Base-by-base conservation (phyloP, 2,113 vertebrate genomes). In the Tretioscincus oriximinensis region DNA sequence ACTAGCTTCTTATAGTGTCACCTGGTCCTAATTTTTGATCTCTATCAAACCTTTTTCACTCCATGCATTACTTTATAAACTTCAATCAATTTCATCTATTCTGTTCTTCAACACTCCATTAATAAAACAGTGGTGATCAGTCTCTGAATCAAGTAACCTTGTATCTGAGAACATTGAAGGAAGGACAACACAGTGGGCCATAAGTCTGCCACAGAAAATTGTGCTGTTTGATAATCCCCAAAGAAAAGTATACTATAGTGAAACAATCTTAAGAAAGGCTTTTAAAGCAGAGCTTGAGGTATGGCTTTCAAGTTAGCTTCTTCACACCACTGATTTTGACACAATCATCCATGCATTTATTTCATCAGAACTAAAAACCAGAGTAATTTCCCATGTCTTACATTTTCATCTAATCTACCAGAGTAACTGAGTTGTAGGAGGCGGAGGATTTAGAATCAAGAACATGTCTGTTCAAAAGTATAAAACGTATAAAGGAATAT, bases 291-390 rank as follows among this genome's bases (percentile, higher is more conserved):
- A 54, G 22, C 26, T 22, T 76, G 20, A 45, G 9, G 12, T 21
- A 64, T 26, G 3, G 9, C 21, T 51, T 71, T 41, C 51, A 29
- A 64, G 66, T 64, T 51, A 64, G 63, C 41, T 63, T 61, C 11
- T 75, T 63, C 73, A 24, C 58, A 75, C 22, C 22, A 18, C 16
- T 80, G 78, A 80, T 63, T 63, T 63, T 80, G 16, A 72, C 18
- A 79, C 35, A 79, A 79, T 61, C 24, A 22, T 79, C 24, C 31
- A 79, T 28, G 9, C 54, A 45, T 70, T 79, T 61, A 45, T 79
- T 71, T 70, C 9, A 60, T 67, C 31, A 71, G 45, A 51, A 45
- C 35, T 10, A 79, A 61, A 79, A 79, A 61, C 31, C 31, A 76
- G 24, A 41, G 35, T 79, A 21, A 61, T 71, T 26, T 79, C 18